Percentiles rank a stretch among this genome's conserved stretches.
phyloP scores from a whole-genome alignment of 1,140 invertebrate genomes.

The Diprion similis region DNA sequence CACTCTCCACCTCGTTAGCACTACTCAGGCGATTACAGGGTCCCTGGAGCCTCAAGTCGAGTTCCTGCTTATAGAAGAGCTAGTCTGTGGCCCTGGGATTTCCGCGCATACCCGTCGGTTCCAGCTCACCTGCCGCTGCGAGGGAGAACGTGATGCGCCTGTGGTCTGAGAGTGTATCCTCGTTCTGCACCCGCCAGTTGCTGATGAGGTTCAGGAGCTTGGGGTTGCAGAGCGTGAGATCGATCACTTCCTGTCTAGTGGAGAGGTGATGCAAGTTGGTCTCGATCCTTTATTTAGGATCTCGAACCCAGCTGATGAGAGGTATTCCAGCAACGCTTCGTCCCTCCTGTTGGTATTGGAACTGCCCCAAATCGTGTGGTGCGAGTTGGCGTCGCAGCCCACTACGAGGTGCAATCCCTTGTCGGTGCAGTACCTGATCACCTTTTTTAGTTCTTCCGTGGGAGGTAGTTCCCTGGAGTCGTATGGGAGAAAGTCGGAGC shows the following conservation, averaged over 20 bases:
- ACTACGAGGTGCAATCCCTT: conserved; percentile 25
- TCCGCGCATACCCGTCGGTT: not conserved
- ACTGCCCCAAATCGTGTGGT: conserved; percentile 35
- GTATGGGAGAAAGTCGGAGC: conserved; percentile 12
- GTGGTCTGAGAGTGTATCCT: conserved; percentile 20
- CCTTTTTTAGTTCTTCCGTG: conserved; percentile 8
- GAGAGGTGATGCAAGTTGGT: conserved; percentile 12
- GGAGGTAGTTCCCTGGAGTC: conserved; percentile 16
- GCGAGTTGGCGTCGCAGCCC: conserved; percentile 36
- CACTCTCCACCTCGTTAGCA: not conserved
- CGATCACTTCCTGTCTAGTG: not conserved
- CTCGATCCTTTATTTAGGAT: conserved; percentile 27
- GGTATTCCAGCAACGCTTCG: conserved; percentile 28
- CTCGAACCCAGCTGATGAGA: conserved; percentile 21
- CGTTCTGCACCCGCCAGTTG: not conserved
- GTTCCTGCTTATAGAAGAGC: not conserved
- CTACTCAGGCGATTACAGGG: not conserved
- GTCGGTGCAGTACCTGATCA: conserved; percentile 9
- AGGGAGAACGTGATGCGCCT: conserved; percentile 14
- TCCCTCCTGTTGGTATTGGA: conserved; percentile 33
- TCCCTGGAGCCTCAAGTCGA: not conserved
- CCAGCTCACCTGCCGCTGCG: not conserved
- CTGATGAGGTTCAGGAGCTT: not conserved
- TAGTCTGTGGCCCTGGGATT: conserved; percentile 14
- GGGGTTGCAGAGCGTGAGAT: not conserved